Base-by-base conservation (phyloP, 2,888 invertebrate species). In the Luperina nickerlii region DNA sequence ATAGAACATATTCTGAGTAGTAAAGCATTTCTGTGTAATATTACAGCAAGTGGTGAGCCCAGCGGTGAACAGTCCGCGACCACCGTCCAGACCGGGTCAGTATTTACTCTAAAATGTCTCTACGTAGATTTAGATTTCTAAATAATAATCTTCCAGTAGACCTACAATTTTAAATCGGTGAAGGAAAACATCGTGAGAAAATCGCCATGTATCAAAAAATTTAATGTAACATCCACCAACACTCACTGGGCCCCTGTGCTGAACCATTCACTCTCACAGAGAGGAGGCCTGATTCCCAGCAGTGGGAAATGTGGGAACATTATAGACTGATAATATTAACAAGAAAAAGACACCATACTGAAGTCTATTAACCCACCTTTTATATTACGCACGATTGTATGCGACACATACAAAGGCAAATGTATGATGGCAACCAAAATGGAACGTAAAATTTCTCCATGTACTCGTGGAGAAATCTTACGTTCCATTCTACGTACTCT, bases 21-120 rank as follows among this genome's bases (percentile, higher is more conserved):
- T 83, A 82, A 79, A 83, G 63, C 8, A 54, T 77, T 60, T 6
- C 57, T 24, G 13, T 78, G 67, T 65, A n/a, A 54, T 45, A 54
- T 94, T 92, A 20, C 93, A 95, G 94, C 95, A 96, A 82, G 95
- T 95, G 87, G 92, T 96, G 89, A 96, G 96, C 81, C 96, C 96
- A 32, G 96, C 96, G 20, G 96, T 96, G 84, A 92, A 94, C 81
- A 96, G 96, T 79, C 95, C 96, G 1, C 91, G 96, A 70, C 94
- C 94, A 68, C 93, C 92, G 38, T 94, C 95, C 65, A 92, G 96
- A 86, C 96, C 96, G 84, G 96, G 96, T 96, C 88, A 93, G 90
- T 86, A 80, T 42, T 38, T 38, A 38, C 57, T 60, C 24, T 32
- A 32, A 70, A 51, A 32, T 70, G 32, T 69, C 13, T 51, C 32